These are phyloP conservation scores for Lydus trimaculatus DNA, from an alignment of 2,888 invertebrate genomes.

Conservation along the genomic window DNA sequence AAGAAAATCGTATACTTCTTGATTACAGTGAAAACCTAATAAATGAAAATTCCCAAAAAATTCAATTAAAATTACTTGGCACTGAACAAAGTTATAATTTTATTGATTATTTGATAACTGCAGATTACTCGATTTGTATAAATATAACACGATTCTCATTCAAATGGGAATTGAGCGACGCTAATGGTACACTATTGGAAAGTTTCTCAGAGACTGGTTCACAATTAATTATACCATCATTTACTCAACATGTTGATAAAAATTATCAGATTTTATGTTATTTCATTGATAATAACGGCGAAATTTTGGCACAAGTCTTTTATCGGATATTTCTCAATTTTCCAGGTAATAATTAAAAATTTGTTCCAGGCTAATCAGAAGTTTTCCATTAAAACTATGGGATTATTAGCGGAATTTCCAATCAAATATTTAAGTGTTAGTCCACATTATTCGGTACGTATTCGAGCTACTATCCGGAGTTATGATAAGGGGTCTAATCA, in stretches of 20 bases:
- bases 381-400: conserved; percentile 21
- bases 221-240: conserved; percentile 21
- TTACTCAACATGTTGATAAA: conserved; percentile 15
- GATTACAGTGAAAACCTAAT: conserved; percentile 18
- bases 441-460: conserved; percentile 10
- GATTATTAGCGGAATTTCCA: conserved; percentile 21
- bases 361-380: conserved; percentile 15
- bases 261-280: conserved; percentile 18
- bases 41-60: neutral
- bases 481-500: conserved; percentile 19
- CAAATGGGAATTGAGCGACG: conserved; percentile 22
- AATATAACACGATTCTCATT: conserved; percentile 19
- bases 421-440: conserved; percentile 12
- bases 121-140: neutral
- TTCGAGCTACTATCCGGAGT: conserved; percentile 19
- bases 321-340: neutral
- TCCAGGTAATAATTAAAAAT: neutral
- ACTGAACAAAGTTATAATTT: neutral
- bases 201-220: conserved; percentile 14
- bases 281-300: conserved; percentile 10
- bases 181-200: neutral
- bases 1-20: conserved; percentile 22
- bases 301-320: conserved; percentile 15
- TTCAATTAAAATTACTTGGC: neutral
- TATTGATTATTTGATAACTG: neutral